These are phyloP conservation scores for Mastigias papua DNA, from an alignment of 30 jellyfish, hydroid and myxozoan genomes.

Conservation along the genomic window DNA sequence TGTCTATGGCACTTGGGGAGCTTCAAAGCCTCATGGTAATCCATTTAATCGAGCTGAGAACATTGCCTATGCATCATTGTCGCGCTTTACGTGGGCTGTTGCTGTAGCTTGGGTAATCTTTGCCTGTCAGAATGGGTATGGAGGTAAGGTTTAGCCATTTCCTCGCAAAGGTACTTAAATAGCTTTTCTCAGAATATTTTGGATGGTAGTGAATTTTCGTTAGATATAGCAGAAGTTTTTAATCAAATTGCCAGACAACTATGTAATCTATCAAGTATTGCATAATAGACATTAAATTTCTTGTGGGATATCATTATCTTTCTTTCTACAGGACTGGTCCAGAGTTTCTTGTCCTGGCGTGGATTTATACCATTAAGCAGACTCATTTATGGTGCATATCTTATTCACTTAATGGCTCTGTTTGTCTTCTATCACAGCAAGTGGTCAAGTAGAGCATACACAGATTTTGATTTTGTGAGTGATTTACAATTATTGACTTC, in stretches of 20 bases:
- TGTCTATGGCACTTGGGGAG: constrained; percentile 89
- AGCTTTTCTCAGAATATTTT: no score
- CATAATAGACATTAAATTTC: neutral
- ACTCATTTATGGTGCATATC: constrained; percentile 87
- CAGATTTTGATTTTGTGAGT: constrained; percentile 32
- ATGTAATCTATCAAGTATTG: no score
- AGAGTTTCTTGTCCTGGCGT: constrained; percentile 86
- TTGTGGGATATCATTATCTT: neutral
- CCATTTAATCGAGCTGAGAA: constrained; percentile 73
- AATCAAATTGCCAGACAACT: no score
- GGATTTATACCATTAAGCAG: constrained; percentile 91
- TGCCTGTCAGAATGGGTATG: constrained; percentile 84
- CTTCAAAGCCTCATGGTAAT: constrained; percentile 54
- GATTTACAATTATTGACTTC: neutral
- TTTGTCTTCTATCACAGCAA: constrained; percentile 37
- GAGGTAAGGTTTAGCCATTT: no score
- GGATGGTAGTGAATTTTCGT: no score
- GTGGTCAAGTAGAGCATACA: constrained; percentile 55
- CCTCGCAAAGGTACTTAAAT: no score
- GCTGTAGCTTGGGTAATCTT: constrained; percentile 91
- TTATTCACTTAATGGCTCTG: constrained; percentile 78
- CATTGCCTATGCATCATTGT: constrained; percentile 73
- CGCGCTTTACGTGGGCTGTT: constrained; percentile 81
- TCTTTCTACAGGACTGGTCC: constrained; percentile 60
- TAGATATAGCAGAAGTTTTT: no score